Evolutionary conservation across 2,797 vertebrate genomes (phyloP).

Genomic region (Phylloscopus collybita): DNA sequence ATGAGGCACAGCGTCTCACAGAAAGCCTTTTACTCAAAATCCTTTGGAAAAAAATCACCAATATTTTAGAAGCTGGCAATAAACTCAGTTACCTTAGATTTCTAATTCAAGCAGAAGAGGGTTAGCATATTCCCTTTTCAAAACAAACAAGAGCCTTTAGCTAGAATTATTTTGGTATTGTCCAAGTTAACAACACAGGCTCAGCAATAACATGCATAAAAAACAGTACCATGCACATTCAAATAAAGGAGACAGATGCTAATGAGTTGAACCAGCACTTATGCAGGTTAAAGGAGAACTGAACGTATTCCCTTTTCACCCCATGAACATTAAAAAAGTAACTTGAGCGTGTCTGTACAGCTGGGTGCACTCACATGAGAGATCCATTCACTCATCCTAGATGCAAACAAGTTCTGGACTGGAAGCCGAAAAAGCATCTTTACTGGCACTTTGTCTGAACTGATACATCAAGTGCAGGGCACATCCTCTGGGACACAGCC

Average conservation of each 20-base stretch:
- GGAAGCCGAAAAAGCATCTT: neutral
- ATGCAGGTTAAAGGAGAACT: neutral
- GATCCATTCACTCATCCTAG: neutral
- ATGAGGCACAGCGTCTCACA: neutral
- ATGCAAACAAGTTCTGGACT: neutral
- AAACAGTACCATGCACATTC: neutral
- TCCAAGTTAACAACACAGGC: slow-evolving; percentile 25
- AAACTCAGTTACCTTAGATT: neutral
- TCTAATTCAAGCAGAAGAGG: neutral
- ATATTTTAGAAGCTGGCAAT: neutral
- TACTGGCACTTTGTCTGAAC: neutral
- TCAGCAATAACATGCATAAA: neutral
- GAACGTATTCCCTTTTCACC: neutral
- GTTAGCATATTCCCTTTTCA: neutral
- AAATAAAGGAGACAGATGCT: neutral
- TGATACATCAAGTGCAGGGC: neutral
- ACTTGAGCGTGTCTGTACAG: neutral
- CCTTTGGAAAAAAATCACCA: neutral
- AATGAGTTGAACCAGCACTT: neutral
- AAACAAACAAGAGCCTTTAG: slow-evolving; percentile 13
- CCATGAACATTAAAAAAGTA: neutral
- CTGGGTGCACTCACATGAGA: neutral
- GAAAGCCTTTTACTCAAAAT: neutral
- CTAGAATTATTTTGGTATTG: slow-evolving; percentile 38
- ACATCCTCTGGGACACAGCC: neutral